Evolutionary conservation across 2,888 invertebrate genomes (phyloP).

Genomic region (Tenodera sinensis): DNA sequence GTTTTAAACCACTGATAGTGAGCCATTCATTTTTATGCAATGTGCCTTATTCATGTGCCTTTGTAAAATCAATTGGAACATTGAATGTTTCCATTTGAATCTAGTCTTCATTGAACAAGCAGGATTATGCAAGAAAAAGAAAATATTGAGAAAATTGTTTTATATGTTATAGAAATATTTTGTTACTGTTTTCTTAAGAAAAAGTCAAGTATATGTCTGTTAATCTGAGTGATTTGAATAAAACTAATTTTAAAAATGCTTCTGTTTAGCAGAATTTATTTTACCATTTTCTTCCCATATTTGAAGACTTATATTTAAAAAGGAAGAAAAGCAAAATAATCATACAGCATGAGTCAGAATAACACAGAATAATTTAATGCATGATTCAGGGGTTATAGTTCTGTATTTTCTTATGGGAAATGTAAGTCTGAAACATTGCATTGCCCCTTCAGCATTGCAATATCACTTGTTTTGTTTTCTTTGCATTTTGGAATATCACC

Average conservation of each 20-base stretch:
- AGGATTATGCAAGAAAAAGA: background rate
- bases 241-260: background rate
- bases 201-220: slow-evolving; percentile 17
- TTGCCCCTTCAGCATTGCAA: no score
- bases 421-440: no score
- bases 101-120: background rate
- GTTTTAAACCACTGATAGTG: background rate
- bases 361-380: no score
- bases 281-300: background rate
- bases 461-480: no score
- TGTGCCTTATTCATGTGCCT: background rate
- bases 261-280: background rate
- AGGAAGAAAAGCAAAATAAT: no score
- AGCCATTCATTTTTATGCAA: background rate
- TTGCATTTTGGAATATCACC: no score
- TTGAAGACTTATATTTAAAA: no score
- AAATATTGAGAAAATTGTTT: slow-evolving; percentile 32
- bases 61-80: background rate
- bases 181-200: background rate
- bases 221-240: background rate
- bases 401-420: no score
- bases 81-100: background rate
- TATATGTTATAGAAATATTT: background rate
- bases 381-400: no score
- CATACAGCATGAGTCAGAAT: no score